These are phyloP conservation scores for Drosophila lacicola DNA, from an alignment of 2,888 invertebrate species.

Conservation along the genomic window DNA sequence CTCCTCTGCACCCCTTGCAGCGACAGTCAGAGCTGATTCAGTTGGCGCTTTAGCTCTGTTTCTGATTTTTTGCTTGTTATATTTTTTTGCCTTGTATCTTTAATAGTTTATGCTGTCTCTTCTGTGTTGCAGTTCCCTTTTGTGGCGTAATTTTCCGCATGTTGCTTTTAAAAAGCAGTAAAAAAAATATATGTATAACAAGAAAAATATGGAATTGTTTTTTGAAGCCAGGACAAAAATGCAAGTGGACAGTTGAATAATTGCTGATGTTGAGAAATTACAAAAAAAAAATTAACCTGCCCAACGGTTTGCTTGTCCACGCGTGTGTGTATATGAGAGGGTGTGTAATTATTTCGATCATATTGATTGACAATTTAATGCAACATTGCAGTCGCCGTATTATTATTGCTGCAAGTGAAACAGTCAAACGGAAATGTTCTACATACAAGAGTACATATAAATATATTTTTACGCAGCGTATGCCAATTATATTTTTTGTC, in stretches of 20 bases:
- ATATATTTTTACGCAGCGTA: conserved; percentile 14
- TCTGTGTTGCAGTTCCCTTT: conserved; percentile 59
- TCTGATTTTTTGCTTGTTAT: conserved; percentile 6
- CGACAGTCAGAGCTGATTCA: conserved; percentile 34
- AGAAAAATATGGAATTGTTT: background rate
- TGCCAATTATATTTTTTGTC: background rate
- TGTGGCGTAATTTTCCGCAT: conserved; percentile 79
- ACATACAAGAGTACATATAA: conserved; percentile 18
- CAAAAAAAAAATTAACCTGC: conserved; percentile 20
- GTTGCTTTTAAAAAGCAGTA: conserved; percentile 57
- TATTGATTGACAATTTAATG: conserved; percentile 55
- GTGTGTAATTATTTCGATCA: conserved; percentile 5
- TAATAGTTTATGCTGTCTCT: conserved; percentile 64
- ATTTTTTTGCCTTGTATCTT: conserved; percentile 32
- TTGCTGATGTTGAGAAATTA: conserved; percentile 59
- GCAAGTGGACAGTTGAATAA: conserved; percentile 70
- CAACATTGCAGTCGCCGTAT: conserved; percentile 2
- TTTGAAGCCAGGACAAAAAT: conserved; percentile 28
- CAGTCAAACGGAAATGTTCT: conserved; percentile 1
- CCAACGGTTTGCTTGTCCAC: background rate
- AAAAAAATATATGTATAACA: conserved; percentile 6
- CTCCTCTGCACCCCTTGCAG: background rate
- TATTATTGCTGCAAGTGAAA: background rate
- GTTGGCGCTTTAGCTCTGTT: conserved; percentile 14
- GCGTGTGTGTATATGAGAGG: background rate